These are phyloP conservation scores for Hirtodrosophila confusa DNA, from an alignment of 2,888 invertebrate genomes.

Conservation along the genomic window DNA sequence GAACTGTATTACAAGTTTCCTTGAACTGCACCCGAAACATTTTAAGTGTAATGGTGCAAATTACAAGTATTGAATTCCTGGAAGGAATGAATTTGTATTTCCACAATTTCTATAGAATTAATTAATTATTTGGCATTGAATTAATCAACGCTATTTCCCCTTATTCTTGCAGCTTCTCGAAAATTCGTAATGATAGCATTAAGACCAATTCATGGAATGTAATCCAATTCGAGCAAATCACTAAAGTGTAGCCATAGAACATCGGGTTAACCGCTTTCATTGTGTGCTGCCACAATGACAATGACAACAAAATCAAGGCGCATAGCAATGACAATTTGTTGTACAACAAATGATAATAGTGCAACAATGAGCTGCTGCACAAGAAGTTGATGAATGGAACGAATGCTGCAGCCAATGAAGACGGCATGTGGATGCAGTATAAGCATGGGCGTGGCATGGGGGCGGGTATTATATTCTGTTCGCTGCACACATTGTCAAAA, in stretches of 20 bases:
- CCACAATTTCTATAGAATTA: no score
- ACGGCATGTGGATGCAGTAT: conserved; percentile 11
- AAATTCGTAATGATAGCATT: no score
- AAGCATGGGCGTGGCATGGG: background rate
- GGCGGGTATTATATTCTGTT: conserved; percentile 55
- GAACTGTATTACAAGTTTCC: no score
- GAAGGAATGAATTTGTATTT: no score
- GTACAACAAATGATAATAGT: conserved; percentile 48
- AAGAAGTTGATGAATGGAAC: conserved; percentile 49
- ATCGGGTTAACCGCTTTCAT: conserved; percentile 42
- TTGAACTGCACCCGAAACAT: no score
- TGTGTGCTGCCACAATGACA: conserved; percentile 39
- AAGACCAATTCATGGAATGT: background rate
- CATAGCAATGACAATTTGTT: conserved; percentile 7
- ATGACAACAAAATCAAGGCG: background rate
- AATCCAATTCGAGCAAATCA: background rate
- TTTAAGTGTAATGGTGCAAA: no score
- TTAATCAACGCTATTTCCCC: no score
- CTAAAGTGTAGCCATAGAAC: background rate
- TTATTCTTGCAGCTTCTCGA: no score
- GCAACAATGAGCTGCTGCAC: conserved; percentile 53
- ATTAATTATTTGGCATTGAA: no score
- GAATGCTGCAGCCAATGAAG: conserved; percentile 10
- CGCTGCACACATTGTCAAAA: conserved; percentile 67
- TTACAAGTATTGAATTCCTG: no score